Percentiles rank a stretch among this genome's conserved stretches.
Conservation (phyloP, 2,888 invertebrate genomes). For the Lacanobia wlatinum region DNA sequence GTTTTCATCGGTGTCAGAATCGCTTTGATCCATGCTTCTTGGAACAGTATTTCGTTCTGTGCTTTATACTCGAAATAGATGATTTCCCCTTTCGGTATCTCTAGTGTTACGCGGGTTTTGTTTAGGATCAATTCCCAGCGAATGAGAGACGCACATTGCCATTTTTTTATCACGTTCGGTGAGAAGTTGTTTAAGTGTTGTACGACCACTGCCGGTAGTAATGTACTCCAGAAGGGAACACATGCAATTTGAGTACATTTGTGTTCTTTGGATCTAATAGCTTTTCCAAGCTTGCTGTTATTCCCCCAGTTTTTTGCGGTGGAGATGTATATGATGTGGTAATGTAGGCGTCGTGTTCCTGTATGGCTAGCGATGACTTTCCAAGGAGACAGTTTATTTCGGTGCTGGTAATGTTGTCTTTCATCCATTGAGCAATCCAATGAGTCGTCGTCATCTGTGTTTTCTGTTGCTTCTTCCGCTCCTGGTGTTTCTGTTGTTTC, state of each 20-base stretch:
- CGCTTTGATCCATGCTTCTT: background rate
- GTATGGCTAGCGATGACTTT: background rate
- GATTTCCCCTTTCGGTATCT: conserved; percentile 28
- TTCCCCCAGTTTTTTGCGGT: conserved; percentile 2
- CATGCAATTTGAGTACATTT: conserved; percentile 2
- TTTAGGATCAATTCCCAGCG: conserved; percentile 12
- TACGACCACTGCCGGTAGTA: too few species aligned
- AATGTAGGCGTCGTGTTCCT: background rate
- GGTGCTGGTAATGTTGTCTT: background rate
- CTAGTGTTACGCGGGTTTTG: conserved; percentile 11
- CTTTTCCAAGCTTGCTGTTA: background rate
- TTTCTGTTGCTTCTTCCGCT: too few species aligned
- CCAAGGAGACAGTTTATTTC: conserved; percentile 1
- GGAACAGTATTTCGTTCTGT: background rate
- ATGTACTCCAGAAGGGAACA: background rate
- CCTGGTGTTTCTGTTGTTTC: too few species aligned
- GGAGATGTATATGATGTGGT: conserved; percentile 6
- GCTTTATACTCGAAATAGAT: conserved; percentile 12
- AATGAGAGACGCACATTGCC: conserved; percentile 2
- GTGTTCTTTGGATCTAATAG: conserved; percentile 1
- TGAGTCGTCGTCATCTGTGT: too few species aligned
- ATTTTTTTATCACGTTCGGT: conserved; percentile 25
- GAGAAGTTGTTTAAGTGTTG: conserved; percentile 2
- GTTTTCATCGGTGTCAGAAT: conserved; percentile 11
- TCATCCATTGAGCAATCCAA: background rate